phyloP scores from a whole-genome alignment of 2,797 vertebrate species.

The Myotis planiceps region DNA sequence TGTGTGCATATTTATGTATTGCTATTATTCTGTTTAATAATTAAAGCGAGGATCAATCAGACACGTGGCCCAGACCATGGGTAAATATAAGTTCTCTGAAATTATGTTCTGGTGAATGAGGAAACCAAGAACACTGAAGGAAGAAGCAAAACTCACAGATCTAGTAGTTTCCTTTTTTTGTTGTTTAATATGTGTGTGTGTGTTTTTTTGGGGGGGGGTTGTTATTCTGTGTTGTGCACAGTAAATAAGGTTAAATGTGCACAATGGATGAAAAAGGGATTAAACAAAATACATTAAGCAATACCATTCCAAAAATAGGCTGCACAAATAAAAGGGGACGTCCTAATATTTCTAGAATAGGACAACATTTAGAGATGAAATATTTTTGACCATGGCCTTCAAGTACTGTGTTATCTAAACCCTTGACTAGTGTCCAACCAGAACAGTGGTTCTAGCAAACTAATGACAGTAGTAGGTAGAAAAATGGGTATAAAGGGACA shows the following conservation, averaged over 20 bases:
- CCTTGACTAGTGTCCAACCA: neutral
- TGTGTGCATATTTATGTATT: neutral
- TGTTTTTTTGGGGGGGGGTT: neutral
- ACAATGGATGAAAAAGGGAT: neutral
- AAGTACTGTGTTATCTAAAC: neutral
- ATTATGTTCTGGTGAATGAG: neutral
- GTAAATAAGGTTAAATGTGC: slow-evolving; percentile 34
- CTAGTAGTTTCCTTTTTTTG: neutral
- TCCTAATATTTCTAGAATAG: neutral
- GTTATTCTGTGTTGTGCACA: neutral
- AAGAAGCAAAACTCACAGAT: neutral
- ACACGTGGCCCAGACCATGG: neutral
- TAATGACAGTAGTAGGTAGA: neutral
- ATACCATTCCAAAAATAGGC: neutral
- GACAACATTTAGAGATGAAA: neutral
- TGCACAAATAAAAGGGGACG: neutral
- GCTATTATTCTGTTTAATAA: slow-evolving; percentile 19
- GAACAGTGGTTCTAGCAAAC: neutral
- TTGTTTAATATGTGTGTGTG: neutral
- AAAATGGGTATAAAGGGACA: slow-evolving; percentile 9
- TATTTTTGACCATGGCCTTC: neutral
- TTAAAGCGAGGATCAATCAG: slow-evolving; percentile 35
- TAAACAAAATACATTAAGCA: neutral
- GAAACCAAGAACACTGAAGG: neutral
- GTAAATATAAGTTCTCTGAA: slow-evolving; percentile 38